Conservation (phyloP, 2,888 invertebrate species). For the Drosophila merina region DNA sequence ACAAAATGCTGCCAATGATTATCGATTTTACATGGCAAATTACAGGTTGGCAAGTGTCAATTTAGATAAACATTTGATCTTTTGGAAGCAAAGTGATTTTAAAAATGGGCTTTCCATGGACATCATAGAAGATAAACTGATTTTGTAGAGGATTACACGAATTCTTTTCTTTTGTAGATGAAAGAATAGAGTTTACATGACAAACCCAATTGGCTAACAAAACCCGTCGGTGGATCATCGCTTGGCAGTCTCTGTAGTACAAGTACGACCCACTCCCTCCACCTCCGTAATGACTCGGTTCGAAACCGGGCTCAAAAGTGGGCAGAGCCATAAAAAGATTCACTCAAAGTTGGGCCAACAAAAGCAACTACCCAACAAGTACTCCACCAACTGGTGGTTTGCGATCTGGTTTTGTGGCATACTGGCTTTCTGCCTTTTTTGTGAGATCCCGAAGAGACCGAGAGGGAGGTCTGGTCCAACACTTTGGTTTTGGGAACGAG, state of each 20-base stretch:
- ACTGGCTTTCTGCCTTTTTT: slow-evolving; percentile 1
- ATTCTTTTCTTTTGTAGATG: background rate
- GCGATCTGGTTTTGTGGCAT: slow-evolving; percentile 23
- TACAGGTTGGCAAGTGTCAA: slow-evolving; percentile 47
- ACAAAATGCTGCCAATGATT: slow-evolving; percentile 76
- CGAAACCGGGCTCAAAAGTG: slow-evolving; percentile 64
- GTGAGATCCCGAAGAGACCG: background rate
- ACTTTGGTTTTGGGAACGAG: slow-evolving; percentile 73
- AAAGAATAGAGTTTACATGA: background rate
- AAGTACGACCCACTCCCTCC: slow-evolving; percentile 34
- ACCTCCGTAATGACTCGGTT: slow-evolving; percentile 14
- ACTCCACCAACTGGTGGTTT: slow-evolving; percentile 13
- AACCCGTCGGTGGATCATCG: slow-evolving; percentile 56
- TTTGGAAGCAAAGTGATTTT: slow-evolving; percentile 28
- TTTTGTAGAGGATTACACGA: slow-evolving; percentile 16
- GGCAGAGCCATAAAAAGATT: slow-evolving; percentile 70
- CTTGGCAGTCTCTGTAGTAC: background rate
- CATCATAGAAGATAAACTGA: slow-evolving; percentile 2
- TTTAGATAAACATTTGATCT: slow-evolving; percentile 35
- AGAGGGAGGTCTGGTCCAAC: slow-evolving; percentile 68
- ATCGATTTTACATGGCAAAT: slow-evolving; percentile 78
- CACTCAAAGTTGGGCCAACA: slow-evolving; percentile 56
- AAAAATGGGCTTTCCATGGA: slow-evolving; percentile 5
- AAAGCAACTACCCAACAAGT: slow-evolving; percentile 38
- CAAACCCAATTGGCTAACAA: slow-evolving; percentile 11